Base-by-base conservation (phyloP, 1,140 invertebrate genomes). In the Cryptotermes secundus region DNA sequence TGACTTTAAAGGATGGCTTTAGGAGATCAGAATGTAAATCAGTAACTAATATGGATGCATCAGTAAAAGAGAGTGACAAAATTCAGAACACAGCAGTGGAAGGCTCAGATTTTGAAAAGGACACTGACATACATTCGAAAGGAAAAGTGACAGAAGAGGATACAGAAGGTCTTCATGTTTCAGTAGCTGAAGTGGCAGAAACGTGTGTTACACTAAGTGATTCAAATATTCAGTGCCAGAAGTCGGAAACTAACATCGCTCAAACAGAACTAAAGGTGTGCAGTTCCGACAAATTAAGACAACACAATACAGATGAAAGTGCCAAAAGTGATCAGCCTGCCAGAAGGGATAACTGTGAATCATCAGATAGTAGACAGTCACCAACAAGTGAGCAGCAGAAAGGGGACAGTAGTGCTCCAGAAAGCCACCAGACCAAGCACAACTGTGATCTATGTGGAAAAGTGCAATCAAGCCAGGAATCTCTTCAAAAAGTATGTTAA, bases 401-500 rank as follows among this genome's bases (percentile, higher is more conserved):
- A 31, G 59, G 59, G n/a, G 59, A 31, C 59, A 72, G 9, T n/a
- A 72, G n/a, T 72, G 59, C 59, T 72, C n/a, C 59, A n/a, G 59
- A 72, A 1, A 16, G 59, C 2, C 59, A 72, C 10, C 59, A 72
- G 26, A 72, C 59, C n/a, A 72, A 31, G 59, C 59, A 31, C 59
- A 72, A n/a, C 59, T 72, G 59, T 72, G 59, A 72, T 72, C 59
- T 72, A 26, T 72, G 59, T 16, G 59, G 59, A 72, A 72, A 31
- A 72, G 59, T 72, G 59, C 59, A 72, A 72, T 72, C 59, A 6
- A 31, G n/a, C 26, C 59, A 31, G 59, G 59, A 72, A 72, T 72
- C 59, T n/a, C 59, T 72, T 72, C 26, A 72, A n/a, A 72, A 72
- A 72, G 59, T 72, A 72, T 72, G 59, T 72, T 31, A n/a, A 49